A percentile compares a stretch with the other conserved stretches of the same genome.
Conservation (phyloP, 2,888 invertebrate genomes). For the Neoascia interrupta region DNA sequence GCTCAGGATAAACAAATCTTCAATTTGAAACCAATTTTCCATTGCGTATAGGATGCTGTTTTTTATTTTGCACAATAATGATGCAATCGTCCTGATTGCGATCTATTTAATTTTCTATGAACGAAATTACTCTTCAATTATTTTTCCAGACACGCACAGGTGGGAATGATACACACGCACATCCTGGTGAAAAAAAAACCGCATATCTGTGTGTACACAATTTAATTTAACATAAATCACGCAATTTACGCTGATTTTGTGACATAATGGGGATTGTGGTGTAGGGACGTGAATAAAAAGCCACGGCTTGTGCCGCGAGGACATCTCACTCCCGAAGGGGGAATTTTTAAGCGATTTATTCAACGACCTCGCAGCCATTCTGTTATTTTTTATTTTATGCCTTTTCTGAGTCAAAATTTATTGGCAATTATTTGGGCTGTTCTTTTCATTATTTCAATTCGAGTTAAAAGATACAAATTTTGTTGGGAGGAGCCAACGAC, state of each 20-base stretch:
- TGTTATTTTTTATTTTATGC: neutral
- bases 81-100: constrained; percentile 11
- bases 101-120: constrained; percentile 38
- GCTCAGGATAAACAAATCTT: constrained; percentile 19
- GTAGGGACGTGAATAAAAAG: constrained; percentile 46
- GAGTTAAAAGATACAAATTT: constrained; percentile 39
- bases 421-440: constrained; percentile 53
- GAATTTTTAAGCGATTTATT: constrained; percentile 63
- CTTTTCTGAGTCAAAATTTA: constrained; percentile 45
- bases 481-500: too few species aligned
- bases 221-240: constrained; percentile 69
- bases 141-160: neutral
- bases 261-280: constrained; percentile 63
- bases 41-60: too few species aligned
- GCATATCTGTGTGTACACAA: constrained; percentile 56
- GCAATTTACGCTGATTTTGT: constrained; percentile 68
- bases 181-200: constrained; percentile 2
- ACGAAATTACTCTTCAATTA: neutral
- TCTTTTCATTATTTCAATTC: neutral
- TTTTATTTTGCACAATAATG: neutral
- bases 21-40: neutral
- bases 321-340: constrained; percentile 19
- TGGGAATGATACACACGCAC: constrained; percentile 4
- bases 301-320: constrained; percentile 18
- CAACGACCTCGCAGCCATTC: constrained; percentile 29